These are phyloP conservation scores for Oligia fasciuncula DNA, from an alignment of 2,888 invertebrate species.

Conservation along the genomic window DNA sequence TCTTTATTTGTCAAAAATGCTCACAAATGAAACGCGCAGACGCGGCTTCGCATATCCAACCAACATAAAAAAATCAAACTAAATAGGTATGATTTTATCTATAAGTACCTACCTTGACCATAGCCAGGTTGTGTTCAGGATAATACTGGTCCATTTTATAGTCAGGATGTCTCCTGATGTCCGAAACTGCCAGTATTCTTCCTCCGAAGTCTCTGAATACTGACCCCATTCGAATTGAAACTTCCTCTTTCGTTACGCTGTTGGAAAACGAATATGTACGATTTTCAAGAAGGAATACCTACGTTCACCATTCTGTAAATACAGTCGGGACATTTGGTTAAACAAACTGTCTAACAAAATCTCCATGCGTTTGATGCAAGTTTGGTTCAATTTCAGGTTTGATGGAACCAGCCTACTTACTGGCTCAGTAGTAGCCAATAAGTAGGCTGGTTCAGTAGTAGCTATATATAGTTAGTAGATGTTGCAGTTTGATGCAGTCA, in stretches of 20 bases:
- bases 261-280: conserved; percentile 7
- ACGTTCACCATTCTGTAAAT: background rate
- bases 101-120: conserved; percentile 78
- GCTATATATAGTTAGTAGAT: background rate
- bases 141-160: conserved; percentile 86
- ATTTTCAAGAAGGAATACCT: background rate
- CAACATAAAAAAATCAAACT: background rate
- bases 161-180: conserved; percentile 82
- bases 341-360: no score
- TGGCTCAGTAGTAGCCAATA: background rate
- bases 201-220: conserved; percentile 87
- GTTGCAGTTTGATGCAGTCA: background rate
- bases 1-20: background rate
- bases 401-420: background rate
- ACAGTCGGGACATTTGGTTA: no score
- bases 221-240: conserved; percentile 83
- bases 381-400: background rate
- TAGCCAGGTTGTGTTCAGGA: conserved; percentile 86
- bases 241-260: conserved; percentile 84
- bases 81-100: background rate
- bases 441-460: background rate
- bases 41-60: background rate
- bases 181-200: conserved; percentile 76
- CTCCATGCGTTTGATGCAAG: no score
- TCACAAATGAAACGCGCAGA: background rate